phyloP scores from a whole-genome alignment of 2,113 vertebrate genomes.

The Paratilapia polleni region DNA sequence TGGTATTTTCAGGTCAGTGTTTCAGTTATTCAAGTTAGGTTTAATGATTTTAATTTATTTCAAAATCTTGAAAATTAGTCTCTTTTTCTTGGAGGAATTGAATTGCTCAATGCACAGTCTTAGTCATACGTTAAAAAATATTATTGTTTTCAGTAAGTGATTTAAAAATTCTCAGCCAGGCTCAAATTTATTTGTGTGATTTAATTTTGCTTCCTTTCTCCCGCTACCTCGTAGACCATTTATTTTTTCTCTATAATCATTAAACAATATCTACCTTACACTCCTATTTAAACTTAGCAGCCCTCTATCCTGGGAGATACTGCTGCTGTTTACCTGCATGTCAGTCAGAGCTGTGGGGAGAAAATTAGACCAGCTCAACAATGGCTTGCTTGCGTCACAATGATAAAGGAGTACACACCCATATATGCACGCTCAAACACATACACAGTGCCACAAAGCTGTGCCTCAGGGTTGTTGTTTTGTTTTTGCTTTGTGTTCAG shows the following conservation, averaged over 20 bases:
- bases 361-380: conserved; percentile 29
- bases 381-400: conserved; percentile 14
- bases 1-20: neutral
- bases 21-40: neutral
- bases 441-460: neutral
- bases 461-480: neutral
- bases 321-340: conserved; percentile 47
- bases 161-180: neutral
- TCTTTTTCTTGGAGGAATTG: neutral
- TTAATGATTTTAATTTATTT: neutral
- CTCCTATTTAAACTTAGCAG: conserved; percentile 16
- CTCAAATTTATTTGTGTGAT: too few relatives aligned
- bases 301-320: neutral
- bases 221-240: neutral
- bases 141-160: neutral
- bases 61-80: neutral
- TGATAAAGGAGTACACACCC: conserved; percentile 2
- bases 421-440: neutral
- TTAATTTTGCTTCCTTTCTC: neutral
- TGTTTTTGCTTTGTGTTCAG: neutral
- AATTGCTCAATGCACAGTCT: neutral
- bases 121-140: neutral
- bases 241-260: neutral
- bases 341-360: conserved; percentile 46
- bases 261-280: neutral